Conservation (phyloP, 2,113 vertebrate species). For the Passerina amoena region DNA sequence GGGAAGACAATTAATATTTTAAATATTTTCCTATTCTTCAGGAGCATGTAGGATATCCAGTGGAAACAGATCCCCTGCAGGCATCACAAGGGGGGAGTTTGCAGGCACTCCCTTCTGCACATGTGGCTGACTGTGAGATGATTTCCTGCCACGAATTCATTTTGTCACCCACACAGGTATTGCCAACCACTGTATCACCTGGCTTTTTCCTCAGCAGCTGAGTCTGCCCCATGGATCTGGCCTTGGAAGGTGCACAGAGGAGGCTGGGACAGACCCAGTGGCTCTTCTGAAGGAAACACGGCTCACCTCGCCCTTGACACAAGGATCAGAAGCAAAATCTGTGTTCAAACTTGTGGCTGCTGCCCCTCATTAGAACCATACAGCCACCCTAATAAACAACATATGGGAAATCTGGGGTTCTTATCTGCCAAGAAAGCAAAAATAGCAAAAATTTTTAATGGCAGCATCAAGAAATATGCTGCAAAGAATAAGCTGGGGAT, state of each 20-base stretch:
- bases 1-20: not conserved
- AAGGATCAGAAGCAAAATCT: constrained; percentile 1
- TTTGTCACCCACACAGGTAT: not conserved
- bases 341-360: not conserved
- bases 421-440: constrained; percentile 34
- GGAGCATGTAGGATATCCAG: not conserved
- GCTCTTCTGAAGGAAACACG: not conserved
- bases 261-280: not conserved
- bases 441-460: constrained; percentile 32
- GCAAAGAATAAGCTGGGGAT: not conserved
- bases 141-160: not conserved
- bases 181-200: not conserved
- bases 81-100: not conserved
- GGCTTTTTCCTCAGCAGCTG: not conserved
- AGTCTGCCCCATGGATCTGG: not conserved
- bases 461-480: not conserved
- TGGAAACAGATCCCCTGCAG: not conserved
- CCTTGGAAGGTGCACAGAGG: not conserved
- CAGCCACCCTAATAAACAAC: constrained; percentile 42
- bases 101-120: not conserved
- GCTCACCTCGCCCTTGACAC: not conserved
- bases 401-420: constrained; percentile 32
- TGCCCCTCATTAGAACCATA: constrained; percentile 22
- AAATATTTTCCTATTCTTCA: not conserved
- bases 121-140: not conserved